These are phyloP conservation scores for Prolemur simus DNA, from an alignment of 2,113 vertebrate genomes.

Conservation along the genomic window DNA sequence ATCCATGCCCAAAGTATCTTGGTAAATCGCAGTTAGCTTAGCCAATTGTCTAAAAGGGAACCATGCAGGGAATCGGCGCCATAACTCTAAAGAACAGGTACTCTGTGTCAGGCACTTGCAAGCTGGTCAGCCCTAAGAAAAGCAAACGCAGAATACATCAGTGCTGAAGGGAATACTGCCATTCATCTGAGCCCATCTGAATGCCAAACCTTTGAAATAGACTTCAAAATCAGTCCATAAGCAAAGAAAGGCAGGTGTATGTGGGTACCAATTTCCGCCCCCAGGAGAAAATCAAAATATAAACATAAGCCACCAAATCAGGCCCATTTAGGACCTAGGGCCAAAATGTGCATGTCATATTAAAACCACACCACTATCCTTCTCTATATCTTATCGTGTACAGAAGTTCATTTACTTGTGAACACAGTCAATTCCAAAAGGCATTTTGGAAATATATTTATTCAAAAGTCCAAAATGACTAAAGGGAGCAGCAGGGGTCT, in stretches of 20 bases:
- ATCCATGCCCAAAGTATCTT: background rate
- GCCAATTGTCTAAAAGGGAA: background rate
- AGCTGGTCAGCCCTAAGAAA: background rate
- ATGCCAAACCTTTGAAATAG: background rate
- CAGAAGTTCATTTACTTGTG: background rate
- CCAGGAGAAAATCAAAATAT: background rate
- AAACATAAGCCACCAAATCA: background rate
- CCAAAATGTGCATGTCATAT: background rate
- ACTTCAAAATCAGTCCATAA: background rate
- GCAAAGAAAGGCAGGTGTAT: background rate
- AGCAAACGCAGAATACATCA: fast-evolving
- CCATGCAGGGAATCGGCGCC: fast-evolving
- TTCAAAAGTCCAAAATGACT: background rate
- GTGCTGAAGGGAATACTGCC: background rate
- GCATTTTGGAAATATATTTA: background rate
- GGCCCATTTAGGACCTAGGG: background rate
- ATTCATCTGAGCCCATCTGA: background rate
- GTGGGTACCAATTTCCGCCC: background rate
- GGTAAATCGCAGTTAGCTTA: fast-evolving
- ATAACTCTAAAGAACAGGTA: background rate
- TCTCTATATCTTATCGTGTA: fast-evolving
- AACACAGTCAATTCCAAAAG: background rate
- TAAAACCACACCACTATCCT: background rate
- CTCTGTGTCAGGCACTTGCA: background rate
- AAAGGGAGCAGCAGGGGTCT: background rate